A percentile compares a stretch with the other conserved stretches of the same genome.
Evolutionary conservation across 2,113 vertebrate genomes (phyloP).

Genomic region (Myotis brandtii): DNA sequence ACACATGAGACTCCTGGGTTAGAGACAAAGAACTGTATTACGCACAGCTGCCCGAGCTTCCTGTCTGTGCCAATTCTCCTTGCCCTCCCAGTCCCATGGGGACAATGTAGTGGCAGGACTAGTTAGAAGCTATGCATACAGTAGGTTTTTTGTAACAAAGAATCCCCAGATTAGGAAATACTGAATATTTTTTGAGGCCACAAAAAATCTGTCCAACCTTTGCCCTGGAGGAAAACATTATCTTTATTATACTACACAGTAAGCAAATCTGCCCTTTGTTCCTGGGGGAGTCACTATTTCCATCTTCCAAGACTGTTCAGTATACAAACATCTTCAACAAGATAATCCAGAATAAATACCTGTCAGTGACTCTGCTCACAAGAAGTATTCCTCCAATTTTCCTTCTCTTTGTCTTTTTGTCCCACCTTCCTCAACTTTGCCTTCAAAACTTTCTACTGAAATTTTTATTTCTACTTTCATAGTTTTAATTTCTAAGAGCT

Average conservation of each 20-base stretch:
- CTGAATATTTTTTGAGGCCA: not conserved
- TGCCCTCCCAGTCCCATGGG: not conserved
- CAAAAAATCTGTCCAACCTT: not conserved
- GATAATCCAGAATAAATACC: not conserved
- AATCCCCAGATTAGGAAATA: not conserved
- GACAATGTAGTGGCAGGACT: not conserved
- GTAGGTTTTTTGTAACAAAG: not conserved
- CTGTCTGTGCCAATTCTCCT: not conserved
- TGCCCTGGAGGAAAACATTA: too few relatives aligned
- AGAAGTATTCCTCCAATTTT: not conserved
- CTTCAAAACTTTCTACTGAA: not conserved
- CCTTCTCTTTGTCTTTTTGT: not conserved
- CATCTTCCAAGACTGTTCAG: not conserved
- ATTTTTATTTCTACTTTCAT: conserved; percentile 1
- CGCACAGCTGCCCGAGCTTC: not conserved
- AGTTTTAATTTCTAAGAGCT: conserved; percentile 36
- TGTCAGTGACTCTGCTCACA: not conserved
- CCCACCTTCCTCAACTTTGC: not conserved
- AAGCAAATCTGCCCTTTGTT: not conserved
- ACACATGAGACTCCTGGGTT: too few relatives aligned
- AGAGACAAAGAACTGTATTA: not conserved
- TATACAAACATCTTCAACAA: not conserved
- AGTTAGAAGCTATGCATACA: not conserved
- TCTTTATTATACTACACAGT: not conserved
- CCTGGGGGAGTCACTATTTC: not conserved